Base-by-base conservation (phyloP, 2,888 invertebrate genomes). In the Amorpha juglandis region DNA sequence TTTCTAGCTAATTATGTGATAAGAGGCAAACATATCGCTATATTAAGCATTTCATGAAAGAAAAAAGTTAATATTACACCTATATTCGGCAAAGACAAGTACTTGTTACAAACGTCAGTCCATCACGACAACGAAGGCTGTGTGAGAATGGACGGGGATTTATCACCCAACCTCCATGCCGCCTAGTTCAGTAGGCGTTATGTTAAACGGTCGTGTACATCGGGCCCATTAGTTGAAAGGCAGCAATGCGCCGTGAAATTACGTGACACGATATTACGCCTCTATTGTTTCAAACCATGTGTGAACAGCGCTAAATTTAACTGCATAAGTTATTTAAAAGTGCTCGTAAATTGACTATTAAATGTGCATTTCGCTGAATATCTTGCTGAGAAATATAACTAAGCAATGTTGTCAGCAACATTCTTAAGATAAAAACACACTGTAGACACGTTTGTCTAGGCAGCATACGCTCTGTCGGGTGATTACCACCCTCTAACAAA, bases 181-280 rank as follows among this genome's bases (percentile, higher is more conserved):
- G 42, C 42, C 58, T 58, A 38, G 38, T 42, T 58, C 58, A 42
- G 58, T 58, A 42, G 42, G 58, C 58, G 38, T 42, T 58, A 58
- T 58, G 58, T 58, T 58, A 58, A 58, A 58, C 42, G 58, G 58
- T 38, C 58, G 11, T 42, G 58, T 58, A 58, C 42, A 58, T 55
- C 35, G 42, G 42, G 19, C 12, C 42, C 58, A 58, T 58, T 58
- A 42, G 38, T 19, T 19, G 58, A 42, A 38, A 42, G 58, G 38
- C 58, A 42, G 38, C 21, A 58, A 19, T 58, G 58, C 38, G 38
- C 58, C 19, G 58, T 58, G 42, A 58, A 58, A 58, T 58, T 38
- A 58, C 52, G 4, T 14, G 38, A 19, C 58, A 19, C 58, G 1
- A 42, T 58, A 19, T 42, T 58, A 42, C 11, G 42, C n/a, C 19